phyloP scores from a whole-genome alignment of 2,113 vertebrate species.

The Carollia perspicillata region DNA sequence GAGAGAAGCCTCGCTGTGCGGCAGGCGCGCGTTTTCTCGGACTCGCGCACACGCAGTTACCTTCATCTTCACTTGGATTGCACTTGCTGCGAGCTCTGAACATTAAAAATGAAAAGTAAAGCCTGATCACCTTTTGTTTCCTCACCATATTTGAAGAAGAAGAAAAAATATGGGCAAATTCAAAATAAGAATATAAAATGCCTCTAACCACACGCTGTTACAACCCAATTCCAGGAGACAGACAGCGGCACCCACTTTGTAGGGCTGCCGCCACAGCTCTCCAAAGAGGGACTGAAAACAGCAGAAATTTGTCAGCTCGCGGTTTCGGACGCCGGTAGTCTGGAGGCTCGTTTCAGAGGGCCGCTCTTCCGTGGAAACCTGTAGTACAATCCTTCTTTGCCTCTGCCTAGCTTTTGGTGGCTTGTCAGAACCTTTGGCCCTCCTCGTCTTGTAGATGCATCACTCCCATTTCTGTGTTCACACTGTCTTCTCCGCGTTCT shows the following conservation, averaged over 20 bases:
- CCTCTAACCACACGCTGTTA: not conserved
- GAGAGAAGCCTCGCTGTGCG: conserved; percentile 39
- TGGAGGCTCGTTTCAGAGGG: not conserved
- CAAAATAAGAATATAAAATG: not conserved
- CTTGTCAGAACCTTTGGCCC: not conserved
- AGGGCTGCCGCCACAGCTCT: not conserved
- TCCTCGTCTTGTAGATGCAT: not conserved
- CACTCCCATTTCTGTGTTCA: not conserved
- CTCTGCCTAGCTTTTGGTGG: not conserved
- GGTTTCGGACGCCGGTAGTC: not conserved
- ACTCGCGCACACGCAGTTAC: conserved; percentile 45
- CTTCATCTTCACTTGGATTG: conserved; percentile 4
- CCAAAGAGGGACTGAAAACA: not conserved
- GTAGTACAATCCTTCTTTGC: not conserved
- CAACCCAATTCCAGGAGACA: not conserved
- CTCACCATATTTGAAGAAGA: not conserved
- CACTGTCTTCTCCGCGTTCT: not conserved
- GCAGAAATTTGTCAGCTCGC: not conserved
- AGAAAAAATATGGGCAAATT: not conserved
- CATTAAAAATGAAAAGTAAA: conserved; percentile 58
- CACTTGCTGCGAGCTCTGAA: conserved; percentile 20
- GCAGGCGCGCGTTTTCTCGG: conserved; percentile 38
- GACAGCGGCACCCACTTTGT: not conserved
- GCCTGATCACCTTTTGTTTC: conserved; percentile 4
- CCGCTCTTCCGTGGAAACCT: not conserved